phyloP scores from a whole-genome alignment of 2,888 invertebrate species.

The Aproaerema taeniolella region DNA sequence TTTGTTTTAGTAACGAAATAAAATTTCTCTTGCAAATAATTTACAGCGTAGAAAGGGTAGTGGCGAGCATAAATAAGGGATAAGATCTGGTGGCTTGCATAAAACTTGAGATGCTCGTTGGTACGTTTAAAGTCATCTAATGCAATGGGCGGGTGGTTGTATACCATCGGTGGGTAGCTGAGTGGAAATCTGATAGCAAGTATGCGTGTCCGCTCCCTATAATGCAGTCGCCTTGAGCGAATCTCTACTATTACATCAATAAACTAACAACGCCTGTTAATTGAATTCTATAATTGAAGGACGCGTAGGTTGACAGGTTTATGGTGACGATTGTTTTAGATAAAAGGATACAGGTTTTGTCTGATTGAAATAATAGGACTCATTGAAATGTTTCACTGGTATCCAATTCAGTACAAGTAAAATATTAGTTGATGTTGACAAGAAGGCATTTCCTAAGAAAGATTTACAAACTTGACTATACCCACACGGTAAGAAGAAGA shows the following conservation, averaged over 20 bases:
- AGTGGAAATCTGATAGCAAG: conserved; percentile 41
- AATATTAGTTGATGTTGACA: too few species aligned
- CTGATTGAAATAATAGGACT: too few species aligned
- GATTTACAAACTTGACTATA: too few species aligned
- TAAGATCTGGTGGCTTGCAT: conserved; percentile 10
- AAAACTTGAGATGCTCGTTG: conserved; percentile 21
- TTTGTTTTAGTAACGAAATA: not conserved
- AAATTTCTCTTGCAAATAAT: conserved; percentile 1
- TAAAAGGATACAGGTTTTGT: too few species aligned
- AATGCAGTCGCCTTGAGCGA: conserved; percentile 35
- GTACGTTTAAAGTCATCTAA: conserved; percentile 30
- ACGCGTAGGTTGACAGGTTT: conserved; percentile 18
- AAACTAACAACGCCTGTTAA: conserved; percentile 44
- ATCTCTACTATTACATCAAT: conserved; percentile 47
- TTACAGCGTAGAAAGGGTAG: not conserved
- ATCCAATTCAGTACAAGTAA: too few species aligned
- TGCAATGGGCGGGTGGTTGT: conserved; percentile 39
- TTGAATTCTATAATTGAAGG: conserved; percentile 41
- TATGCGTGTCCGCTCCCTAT: conserved; percentile 47
- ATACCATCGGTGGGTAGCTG: conserved; percentile 33
- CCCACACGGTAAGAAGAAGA: too few species aligned
- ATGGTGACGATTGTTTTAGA: too few species aligned
- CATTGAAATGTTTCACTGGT: too few species aligned
- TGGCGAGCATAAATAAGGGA: conserved; percentile 9
- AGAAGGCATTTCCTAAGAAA: too few species aligned